Evolutionary conservation across 2,113 vertebrate species (phyloP).

Genomic region (Lynx canadensis): DNA sequence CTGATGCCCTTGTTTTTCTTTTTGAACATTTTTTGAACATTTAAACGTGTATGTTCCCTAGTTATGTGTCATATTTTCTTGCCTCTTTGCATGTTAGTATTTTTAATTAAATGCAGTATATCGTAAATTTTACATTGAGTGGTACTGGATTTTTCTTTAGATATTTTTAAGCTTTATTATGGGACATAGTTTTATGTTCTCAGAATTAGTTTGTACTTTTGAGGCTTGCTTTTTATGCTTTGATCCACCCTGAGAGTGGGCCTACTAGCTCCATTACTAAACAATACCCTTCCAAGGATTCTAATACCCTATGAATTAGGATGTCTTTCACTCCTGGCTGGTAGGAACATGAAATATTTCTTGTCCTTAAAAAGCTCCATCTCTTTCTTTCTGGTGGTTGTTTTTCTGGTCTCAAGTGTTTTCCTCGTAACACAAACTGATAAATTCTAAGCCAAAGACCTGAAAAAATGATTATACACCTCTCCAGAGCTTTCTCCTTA

Average conservation of each 20-base stretch:
- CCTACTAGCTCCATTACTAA: background rate
- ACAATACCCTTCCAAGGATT: background rate
- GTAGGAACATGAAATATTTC: background rate
- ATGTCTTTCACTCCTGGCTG: background rate
- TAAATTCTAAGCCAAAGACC: background rate
- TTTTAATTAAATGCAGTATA: background rate
- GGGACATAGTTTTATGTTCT: background rate
- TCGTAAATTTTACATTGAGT: background rate
- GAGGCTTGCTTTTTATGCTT: background rate
- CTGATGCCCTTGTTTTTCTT: background rate
- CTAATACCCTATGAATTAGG: background rate
- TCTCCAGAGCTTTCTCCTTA: background rate
- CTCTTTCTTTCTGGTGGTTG: background rate
- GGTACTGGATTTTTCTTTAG: background rate
- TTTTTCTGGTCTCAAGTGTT: background rate
- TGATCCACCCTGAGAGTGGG: background rate
- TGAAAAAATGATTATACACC: background rate
- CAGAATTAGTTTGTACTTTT: background rate
- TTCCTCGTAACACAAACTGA: background rate
- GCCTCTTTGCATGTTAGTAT: background rate
- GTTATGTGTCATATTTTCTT: background rate
- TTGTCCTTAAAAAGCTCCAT: background rate
- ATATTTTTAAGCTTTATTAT: background rate
- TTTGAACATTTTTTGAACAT: background rate
- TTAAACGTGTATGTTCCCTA: background rate